A percentile compares a stretch with the other conserved stretches of the same genome.
These are phyloP conservation scores for Beris morrisii DNA, from an alignment of 2,888 invertebrate genomes.

Conservation along the genomic window DNA sequence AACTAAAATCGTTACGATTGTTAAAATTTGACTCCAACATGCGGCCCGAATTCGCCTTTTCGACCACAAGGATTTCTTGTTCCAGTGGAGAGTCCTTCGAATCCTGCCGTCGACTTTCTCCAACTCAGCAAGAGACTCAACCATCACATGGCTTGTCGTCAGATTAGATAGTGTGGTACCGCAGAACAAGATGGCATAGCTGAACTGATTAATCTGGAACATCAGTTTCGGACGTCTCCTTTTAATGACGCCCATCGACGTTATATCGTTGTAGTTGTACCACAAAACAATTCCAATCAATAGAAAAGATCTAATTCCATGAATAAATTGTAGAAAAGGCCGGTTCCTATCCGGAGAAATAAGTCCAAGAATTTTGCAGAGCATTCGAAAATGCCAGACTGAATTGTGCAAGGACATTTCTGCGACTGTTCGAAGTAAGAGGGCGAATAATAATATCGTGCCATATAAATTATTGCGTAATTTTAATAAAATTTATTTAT, in stretches of 20 bases:
- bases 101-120: too few relatives aligned
- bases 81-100: neutral
- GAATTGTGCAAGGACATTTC: neutral
- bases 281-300: neutral
- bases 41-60: neutral
- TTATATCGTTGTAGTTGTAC: neutral
- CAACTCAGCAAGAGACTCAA: neutral
- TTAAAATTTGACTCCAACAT: constrained; percentile 1
- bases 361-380: constrained; percentile 17
- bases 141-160: neutral
- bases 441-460: too few relatives aligned
- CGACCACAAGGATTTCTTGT: neutral
- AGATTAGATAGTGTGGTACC: constrained; percentile 18
- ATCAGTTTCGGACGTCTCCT: neutral
- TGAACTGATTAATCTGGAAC: constrained; percentile 20
- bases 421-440: neutral
- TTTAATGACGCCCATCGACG: neutral
- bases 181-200: constrained; percentile 15
- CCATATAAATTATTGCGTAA: too few relatives aligned
- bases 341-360: neutral
- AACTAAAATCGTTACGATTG: neutral
- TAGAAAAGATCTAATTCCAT: neutral
- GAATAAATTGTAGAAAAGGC: neutral
- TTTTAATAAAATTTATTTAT: too few relatives aligned
- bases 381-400: neutral